These are phyloP conservation scores for Pheosia tremula DNA, from an alignment of 2,888 invertebrate genomes.

Conservation along the genomic window DNA sequence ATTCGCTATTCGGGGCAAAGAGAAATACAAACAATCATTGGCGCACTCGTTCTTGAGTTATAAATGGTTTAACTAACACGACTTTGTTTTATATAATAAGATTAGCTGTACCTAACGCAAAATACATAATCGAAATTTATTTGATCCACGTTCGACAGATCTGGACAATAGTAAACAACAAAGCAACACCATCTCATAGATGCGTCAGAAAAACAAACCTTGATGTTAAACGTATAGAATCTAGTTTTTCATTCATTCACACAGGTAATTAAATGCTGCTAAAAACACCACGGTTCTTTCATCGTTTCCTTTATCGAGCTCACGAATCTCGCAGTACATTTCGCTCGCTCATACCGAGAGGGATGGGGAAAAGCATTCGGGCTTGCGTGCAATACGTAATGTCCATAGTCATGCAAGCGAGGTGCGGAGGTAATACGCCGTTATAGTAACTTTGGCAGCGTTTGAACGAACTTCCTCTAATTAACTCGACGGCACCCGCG, in stretches of 20 bases:
- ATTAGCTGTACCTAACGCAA: too few relatives aligned
- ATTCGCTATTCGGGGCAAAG: too few relatives aligned
- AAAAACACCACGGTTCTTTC: neutral
- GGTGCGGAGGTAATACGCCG: conserved; percentile 30
- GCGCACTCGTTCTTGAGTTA: too few relatives aligned
- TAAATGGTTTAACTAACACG: too few relatives aligned
- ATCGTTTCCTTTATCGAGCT: neutral
- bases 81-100: too few relatives aligned
- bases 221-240: neutral
- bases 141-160: too few relatives aligned
- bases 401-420: conserved; percentile 46
- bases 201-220: too few relatives aligned
- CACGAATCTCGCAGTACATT: neutral
- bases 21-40: too few relatives aligned
- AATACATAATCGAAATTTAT: too few relatives aligned
- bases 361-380: conserved; percentile 23
- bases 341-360: conserved; percentile 1
- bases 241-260: neutral
- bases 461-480: conserved; percentile 46
- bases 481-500: conserved; percentile 38
- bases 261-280: neutral
- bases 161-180: too few relatives aligned
- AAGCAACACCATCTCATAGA: too few relatives aligned
- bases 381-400: conserved; percentile 51
- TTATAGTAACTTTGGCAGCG: conserved; percentile 35